Evolutionary conservation across 2,888 invertebrate genomes (phyloP).

Genomic region (Lithodes maja): DNA sequence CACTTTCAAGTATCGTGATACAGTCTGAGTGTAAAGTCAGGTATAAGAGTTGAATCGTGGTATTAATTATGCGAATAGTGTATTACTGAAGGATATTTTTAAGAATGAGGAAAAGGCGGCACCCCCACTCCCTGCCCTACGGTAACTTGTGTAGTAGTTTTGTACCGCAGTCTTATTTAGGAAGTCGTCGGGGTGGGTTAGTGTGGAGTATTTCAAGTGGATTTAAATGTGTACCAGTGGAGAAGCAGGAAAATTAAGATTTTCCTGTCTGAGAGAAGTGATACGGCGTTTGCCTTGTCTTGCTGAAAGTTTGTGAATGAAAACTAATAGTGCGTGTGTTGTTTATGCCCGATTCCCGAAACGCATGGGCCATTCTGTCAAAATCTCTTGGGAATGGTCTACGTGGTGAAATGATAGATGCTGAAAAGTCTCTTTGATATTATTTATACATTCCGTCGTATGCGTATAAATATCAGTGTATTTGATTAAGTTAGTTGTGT

Average conservation of each 20-base stretch:
- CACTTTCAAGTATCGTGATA: neutral
- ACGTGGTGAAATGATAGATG: neutral
- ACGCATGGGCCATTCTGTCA: slow-evolving; percentile 2
- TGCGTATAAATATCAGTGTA: too few relatives aligned
- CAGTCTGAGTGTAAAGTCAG: neutral
- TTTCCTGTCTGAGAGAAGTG: neutral
- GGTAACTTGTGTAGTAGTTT: neutral
- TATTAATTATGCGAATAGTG: neutral
- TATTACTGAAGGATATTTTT: neutral
- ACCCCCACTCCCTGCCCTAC: slow-evolving; percentile 7
- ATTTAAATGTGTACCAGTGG: neutral
- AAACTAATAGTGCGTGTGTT: neutral
- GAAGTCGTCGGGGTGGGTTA: neutral
- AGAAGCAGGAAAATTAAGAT: neutral
- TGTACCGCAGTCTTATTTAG: slow-evolving; percentile 8
- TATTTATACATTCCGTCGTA: too few relatives aligned
- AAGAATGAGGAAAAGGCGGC: neutral
- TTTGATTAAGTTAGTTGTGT: too few relatives aligned
- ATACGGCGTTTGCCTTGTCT: neutral
- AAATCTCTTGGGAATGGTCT: neutral
- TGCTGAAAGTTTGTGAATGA: neutral
- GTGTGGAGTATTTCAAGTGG: neutral
- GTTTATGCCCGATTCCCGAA: neutral
- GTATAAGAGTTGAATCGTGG: neutral
- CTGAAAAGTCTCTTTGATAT: too few relatives aligned